These are phyloP conservation scores for Drosophila anomalata DNA, from an alignment of 2,888 invertebrate species.

Conservation along the genomic window DNA sequence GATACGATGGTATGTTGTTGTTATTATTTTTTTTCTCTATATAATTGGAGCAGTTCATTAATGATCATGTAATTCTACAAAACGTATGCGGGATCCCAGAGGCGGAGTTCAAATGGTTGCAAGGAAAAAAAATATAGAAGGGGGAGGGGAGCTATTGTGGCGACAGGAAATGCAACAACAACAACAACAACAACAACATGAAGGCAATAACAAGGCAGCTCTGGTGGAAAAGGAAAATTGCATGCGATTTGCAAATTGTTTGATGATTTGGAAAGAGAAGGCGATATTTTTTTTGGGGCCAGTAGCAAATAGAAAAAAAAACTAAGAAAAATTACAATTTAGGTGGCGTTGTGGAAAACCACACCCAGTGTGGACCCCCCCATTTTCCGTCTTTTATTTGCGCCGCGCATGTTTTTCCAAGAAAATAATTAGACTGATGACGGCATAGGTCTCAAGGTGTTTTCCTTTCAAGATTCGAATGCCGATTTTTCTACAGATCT, in stretches of 20 bases:
- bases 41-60: conserved; percentile 74
- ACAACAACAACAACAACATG: conserved; percentile 3
- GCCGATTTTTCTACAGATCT: not conserved
- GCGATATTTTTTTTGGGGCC: conserved; percentile 40
- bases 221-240: conserved; percentile 53
- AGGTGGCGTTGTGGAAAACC: conserved; percentile 34
- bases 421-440: conserved; percentile 74
- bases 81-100: conserved; percentile 38
- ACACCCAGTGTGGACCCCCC: not conserved
- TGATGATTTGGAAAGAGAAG: conserved; percentile 80
- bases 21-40: conserved; percentile 13
- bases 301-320: not conserved
- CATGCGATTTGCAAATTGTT: conserved; percentile 67
- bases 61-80: conserved; percentile 57
- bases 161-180: conserved; percentile 59
- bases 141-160: conserved; percentile 17
- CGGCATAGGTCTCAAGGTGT: not conserved
- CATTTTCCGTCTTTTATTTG: not conserved
- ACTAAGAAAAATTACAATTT: conserved; percentile 43
- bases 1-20: conserved; percentile 36
- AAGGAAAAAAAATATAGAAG: not conserved
- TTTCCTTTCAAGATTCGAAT: not conserved
- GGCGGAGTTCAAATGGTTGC: not conserved
- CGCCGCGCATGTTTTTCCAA: conserved; percentile 70
- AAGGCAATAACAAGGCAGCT: conserved; percentile 33